A percentile compares a stretch with the other conserved stretches of the same genome.
These are phyloP conservation scores for Epinephelus fuscoguttatus DNA, from an alignment of 2,113 vertebrate species.

Conservation along the genomic window DNA sequence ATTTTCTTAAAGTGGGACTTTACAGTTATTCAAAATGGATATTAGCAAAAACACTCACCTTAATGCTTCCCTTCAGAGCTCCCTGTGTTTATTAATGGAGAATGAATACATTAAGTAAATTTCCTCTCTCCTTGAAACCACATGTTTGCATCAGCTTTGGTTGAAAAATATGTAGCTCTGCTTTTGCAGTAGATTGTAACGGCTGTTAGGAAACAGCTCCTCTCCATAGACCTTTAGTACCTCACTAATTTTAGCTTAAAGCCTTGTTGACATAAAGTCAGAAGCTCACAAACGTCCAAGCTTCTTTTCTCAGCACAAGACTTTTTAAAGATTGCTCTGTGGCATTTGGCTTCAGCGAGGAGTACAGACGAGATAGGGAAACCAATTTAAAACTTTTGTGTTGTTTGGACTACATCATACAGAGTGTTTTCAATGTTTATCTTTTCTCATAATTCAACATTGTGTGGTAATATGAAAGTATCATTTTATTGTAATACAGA, in stretches of 20 bases:
- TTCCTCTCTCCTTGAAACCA: conserved; percentile 59
- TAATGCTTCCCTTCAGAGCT: conserved; percentile 68
- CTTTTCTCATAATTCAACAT: not conserved
- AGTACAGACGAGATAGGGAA: not conserved
- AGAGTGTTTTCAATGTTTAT: not conserved
- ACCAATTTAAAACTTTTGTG: not conserved
- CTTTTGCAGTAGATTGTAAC: conserved; percentile 31
- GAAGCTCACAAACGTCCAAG: conserved; percentile 3
- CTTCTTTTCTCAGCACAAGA: not conserved
- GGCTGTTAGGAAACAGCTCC: conserved; percentile 1
- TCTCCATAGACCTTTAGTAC: conserved; percentile 3
- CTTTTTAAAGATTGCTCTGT: conserved; percentile 4
- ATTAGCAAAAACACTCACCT: conserved; percentile 79
- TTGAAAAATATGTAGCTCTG: conserved; percentile 35
- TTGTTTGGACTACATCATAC: not conserved
- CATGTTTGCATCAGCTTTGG: conserved; percentile 35
- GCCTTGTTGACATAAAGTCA: conserved; percentile 34
- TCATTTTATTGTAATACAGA: not conserved
- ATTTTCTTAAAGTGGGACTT: conserved; percentile 79
- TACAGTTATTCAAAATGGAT: conserved; percentile 79
- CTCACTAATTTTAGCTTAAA: conserved; percentile 34
- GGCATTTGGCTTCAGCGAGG: not conserved
- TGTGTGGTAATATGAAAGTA: not conserved
- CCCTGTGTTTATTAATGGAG: conserved; percentile 66
- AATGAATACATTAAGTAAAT: conserved; percentile 63